phyloP scores from a whole-genome alignment of 2,797 vertebrate genomes.

The Erpetoichthys calabaricus region DNA sequence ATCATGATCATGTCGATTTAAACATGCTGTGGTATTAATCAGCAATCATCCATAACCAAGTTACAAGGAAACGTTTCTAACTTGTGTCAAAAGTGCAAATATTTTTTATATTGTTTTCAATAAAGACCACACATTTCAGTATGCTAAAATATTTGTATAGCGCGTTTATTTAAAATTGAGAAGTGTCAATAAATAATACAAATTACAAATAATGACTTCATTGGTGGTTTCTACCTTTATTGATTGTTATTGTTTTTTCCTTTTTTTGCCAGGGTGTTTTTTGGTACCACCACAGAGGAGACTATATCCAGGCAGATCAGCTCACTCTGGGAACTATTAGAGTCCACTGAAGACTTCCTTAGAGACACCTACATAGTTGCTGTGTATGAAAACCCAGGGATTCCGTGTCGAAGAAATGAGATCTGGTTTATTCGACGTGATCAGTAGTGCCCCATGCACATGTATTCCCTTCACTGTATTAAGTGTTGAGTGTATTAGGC shows the following conservation, averaged over 20 bases:
- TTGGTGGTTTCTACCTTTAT: slow-evolving; percentile 27
- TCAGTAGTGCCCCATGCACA: slow-evolving; percentile 13
- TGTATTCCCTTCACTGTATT: no score
- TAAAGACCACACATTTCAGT: no score
- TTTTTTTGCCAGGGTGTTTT: slow-evolving; percentile 29
- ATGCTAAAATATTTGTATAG: no score
- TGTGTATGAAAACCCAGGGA: slow-evolving; percentile 55
- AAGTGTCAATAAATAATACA: neutral
- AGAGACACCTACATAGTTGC: slow-evolving; percentile 52
- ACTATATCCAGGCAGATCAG: slow-evolving; percentile 51
- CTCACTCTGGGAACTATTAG: slow-evolving; percentile 55
- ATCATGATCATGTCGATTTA: no score
- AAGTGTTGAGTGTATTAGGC: no score
- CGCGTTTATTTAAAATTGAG: no score
- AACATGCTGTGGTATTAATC: no score
- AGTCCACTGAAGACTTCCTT: slow-evolving; percentile 26
- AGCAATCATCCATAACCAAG: no score
- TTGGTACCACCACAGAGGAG: slow-evolving; percentile 59
- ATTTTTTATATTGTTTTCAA: no score
- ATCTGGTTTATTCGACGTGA: slow-evolving; percentile 61
- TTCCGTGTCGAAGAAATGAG: slow-evolving; percentile 55
- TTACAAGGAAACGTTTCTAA: no score
- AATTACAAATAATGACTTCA: neutral
- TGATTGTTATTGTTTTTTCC: neutral
- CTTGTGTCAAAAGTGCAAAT: no score